Evolutionary conservation across 2,888 invertebrate species (phyloP).

Genomic region (Mimas tiliae): DNA sequence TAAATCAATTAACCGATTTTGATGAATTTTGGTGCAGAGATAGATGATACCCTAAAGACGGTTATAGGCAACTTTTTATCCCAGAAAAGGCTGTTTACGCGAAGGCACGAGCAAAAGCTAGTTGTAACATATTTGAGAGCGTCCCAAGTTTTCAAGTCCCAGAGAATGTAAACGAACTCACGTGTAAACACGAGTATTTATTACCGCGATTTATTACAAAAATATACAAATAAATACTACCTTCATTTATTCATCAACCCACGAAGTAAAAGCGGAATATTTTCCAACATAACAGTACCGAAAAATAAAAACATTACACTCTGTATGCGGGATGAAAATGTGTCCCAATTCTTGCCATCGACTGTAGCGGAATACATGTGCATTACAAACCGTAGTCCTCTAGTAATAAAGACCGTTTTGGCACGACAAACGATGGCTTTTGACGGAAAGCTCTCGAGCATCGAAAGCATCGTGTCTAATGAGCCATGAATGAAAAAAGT

Average conservation of each 20-base stretch:
- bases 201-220: slow-evolving; percentile 18
- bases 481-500: slow-evolving; percentile 52
- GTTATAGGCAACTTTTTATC: no score
- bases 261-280: slow-evolving; percentile 23
- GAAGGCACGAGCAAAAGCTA: no score
- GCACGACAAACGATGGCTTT: slow-evolving; percentile 41
- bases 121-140: no score
- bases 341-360: slow-evolving; percentile 22
- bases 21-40: no score
- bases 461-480: slow-evolving; percentile 55
- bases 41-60: no score
- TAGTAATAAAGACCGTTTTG: slow-evolving; percentile 33
- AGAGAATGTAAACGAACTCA: background rate
- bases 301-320: slow-evolving; percentile 28
- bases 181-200: slow-evolving; percentile 16
- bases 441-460: slow-evolving; percentile 54
- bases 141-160: no score
- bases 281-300: slow-evolving; percentile 20
- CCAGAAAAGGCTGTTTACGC: no score
- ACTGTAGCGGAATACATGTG: background rate
- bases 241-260: slow-evolving; percentile 23
- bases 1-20: no score
- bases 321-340: slow-evolving; percentile 28
- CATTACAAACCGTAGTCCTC: slow-evolving; percentile 13
- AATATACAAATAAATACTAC: slow-evolving; percentile 16